phyloP scores from a whole-genome alignment of 2,113 vertebrate species.

The Athene noctua region DNA sequence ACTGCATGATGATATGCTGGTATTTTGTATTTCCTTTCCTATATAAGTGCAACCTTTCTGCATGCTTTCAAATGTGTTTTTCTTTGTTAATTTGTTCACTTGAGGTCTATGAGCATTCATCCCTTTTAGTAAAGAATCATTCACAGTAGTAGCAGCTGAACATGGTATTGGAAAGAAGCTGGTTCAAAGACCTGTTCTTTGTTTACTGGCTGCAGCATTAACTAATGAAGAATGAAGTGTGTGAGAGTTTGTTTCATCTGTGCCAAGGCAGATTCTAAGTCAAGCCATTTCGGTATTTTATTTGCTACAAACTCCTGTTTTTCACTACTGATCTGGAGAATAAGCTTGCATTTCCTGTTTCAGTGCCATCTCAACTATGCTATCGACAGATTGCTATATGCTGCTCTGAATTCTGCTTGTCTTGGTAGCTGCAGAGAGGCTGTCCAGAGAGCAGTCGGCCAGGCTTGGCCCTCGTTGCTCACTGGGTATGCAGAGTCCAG shows the following conservation, averaged over 20 bases:
- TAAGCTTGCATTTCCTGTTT: background rate
- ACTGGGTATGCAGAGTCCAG: background rate
- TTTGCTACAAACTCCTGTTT: background rate
- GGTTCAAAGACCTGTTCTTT: background rate
- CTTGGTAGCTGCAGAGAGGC: background rate
- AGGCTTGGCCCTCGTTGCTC: rapidly evolving
- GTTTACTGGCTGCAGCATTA: background rate
- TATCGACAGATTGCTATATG: rapidly evolving
- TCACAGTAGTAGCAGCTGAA: background rate
- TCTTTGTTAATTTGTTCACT: background rate
- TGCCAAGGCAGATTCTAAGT: background rate
- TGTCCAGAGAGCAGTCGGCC: rapidly evolving
- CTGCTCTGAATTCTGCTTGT: background rate
- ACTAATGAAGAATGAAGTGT: background rate
- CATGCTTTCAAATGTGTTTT: background rate
- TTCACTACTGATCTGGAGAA: background rate
- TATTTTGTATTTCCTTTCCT: background rate
- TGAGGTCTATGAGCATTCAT: background rate
- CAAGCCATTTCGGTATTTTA: background rate
- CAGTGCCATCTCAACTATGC: background rate
- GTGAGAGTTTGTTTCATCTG: background rate
- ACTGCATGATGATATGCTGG: background rate
- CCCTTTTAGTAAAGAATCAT: background rate
- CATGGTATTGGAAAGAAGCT: background rate
- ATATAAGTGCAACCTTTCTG: background rate